Conservation (phyloP, 1,140 invertebrate genomes). For the Papilio glaucus region DNA sequence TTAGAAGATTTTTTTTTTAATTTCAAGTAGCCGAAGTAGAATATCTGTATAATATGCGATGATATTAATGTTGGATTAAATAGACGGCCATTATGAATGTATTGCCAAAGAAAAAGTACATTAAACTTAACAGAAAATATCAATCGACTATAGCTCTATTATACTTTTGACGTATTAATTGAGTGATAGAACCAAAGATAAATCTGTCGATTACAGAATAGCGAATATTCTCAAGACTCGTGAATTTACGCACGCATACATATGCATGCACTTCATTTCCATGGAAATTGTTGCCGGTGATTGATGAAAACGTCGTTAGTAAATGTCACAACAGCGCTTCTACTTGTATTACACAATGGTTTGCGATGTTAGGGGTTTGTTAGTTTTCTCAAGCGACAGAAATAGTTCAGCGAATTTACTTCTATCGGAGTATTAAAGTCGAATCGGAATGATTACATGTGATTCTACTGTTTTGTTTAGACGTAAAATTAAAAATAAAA, state of each 20-base stretch:
- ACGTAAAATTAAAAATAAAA: no score
- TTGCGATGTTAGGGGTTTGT: not conserved
- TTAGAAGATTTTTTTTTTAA: no score
- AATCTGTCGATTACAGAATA: not conserved
- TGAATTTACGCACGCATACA: not conserved
- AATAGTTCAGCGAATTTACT: not conserved
- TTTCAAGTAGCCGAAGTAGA: no score
- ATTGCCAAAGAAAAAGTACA: no score
- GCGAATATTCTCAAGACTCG: not conserved
- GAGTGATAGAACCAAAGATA: not conserved
- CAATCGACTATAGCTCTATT: no score
- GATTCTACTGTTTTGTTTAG: no score
- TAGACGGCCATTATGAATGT: no score
- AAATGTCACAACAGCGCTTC: conserved; percentile 15
- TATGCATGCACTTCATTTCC: conserved; percentile 11
- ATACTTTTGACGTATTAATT: not conserved
- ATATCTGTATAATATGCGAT: no score
- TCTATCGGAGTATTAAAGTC: no score
- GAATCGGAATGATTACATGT: no score
- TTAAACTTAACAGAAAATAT: no score
- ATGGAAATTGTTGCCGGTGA: conserved; percentile 19
- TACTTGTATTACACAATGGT: not conserved
- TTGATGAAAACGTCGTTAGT: conserved; percentile 31
- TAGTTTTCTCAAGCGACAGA: not conserved
- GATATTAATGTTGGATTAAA: no score